Evolutionary conservation across 2,113 vertebrate species (phyloP).

Genomic region (Bubo bubo): DNA sequence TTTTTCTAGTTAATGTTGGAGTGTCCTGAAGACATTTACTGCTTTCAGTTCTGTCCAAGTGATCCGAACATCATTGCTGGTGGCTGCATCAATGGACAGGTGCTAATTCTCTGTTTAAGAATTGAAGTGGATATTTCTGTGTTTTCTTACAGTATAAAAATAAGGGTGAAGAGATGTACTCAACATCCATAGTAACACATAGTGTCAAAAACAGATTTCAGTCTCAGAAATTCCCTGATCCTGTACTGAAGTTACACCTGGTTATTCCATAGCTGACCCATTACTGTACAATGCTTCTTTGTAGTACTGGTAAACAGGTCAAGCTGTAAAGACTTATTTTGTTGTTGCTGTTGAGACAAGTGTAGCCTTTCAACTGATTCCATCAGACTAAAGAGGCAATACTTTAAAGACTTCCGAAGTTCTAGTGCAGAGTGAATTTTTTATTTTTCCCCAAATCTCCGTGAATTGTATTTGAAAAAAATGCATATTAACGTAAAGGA

Average conservation of each 20-base stretch:
- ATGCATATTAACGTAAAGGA: not conserved
- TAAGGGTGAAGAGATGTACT: not conserved
- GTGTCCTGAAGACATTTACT: conserved; percentile 85
- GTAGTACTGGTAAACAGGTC: not conserved
- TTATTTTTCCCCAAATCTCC: not conserved
- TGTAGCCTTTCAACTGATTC: not conserved
- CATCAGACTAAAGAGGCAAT: not conserved
- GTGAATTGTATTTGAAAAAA: not conserved
- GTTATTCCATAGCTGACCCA: not conserved
- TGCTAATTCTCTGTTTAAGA: conserved; percentile 39
- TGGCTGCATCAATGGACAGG: conserved; percentile 92
- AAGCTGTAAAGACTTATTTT: not conserved
- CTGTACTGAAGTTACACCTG: not conserved
- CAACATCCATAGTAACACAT: not conserved
- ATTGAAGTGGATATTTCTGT: not conserved
- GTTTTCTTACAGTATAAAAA: not conserved
- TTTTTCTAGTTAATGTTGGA: conserved; percentile 86
- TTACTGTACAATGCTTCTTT: not conserved
- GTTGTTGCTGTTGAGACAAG: not conserved
- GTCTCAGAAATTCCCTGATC: not conserved
- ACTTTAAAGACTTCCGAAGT: not conserved
- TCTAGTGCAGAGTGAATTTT: not conserved
- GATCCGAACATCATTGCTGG: conserved; percentile 91
- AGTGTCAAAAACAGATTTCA: not conserved
- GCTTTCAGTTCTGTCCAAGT: conserved; percentile 89